phyloP scores from a whole-genome alignment of 2,113 vertebrate genomes.

The Ochotona curzoniae region DNA sequence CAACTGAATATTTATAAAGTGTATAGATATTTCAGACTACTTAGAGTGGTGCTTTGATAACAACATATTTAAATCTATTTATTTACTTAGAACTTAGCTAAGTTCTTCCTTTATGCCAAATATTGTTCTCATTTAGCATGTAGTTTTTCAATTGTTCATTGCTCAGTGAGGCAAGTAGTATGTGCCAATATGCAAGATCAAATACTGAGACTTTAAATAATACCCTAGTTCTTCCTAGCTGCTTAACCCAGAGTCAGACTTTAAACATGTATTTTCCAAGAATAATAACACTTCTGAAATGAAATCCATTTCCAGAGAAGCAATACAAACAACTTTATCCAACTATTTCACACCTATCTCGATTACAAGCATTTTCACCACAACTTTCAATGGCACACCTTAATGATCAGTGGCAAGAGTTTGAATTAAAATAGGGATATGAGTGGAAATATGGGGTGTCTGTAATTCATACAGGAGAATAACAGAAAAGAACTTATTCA shows the following conservation, averaged over 20 bases:
- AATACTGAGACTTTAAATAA: not conserved
- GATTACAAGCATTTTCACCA: not conserved
- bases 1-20: constrained; percentile 14
- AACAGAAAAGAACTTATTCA: not conserved
- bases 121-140: not conserved
- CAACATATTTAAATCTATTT: not conserved
- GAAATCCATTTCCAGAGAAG: not conserved
- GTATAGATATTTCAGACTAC: not conserved
- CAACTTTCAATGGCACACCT: not conserved
- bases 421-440: not conserved
- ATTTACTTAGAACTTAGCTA: not conserved
- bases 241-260: not conserved
- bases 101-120: not conserved
- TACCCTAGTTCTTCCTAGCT: not conserved
- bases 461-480: not conserved
- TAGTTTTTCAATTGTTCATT: not conserved
- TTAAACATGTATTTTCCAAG: not conserved
- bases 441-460: not conserved
- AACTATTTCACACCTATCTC: not conserved
- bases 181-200: not conserved
- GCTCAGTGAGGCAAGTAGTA: not conserved
- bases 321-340: not conserved
- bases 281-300: not conserved
- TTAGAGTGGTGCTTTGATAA: constrained; percentile 2
- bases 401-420: not conserved